Conservation (phyloP, 2,113 vertebrate genomes). For the Centropus bengalensis region DNA sequence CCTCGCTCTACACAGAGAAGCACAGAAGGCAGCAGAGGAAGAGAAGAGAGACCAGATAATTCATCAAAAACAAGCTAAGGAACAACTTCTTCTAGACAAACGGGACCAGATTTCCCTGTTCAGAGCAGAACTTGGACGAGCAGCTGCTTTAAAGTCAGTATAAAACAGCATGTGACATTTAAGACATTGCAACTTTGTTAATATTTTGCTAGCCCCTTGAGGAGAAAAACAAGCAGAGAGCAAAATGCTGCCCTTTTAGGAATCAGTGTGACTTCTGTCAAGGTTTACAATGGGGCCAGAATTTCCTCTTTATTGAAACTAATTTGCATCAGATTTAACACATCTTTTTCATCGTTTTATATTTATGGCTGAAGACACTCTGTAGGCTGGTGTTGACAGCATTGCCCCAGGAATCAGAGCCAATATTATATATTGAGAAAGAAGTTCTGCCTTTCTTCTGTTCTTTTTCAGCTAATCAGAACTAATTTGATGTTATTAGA, state of each 20-base stretch:
- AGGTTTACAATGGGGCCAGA: not conserved
- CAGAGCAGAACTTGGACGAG: slow-evolving; percentile 76
- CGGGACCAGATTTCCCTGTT: slow-evolving; percentile 83
- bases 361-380: slow-evolving; percentile 17
- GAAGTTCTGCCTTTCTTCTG: not conserved
- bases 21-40: slow-evolving; percentile 75
- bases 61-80: slow-evolving; percentile 79
- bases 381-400: not conserved
- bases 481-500: slow-evolving; percentile 34
- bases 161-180: slow-evolving; percentile 46
- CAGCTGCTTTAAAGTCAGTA: slow-evolving; percentile 82
- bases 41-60: slow-evolving; percentile 85
- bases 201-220: slow-evolving; percentile 22
- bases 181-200: slow-evolving; percentile 1
- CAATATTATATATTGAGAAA: not conserved
- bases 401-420: not conserved
- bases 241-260: not conserved
- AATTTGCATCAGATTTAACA: slow-evolving; percentile 18
- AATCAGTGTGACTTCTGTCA: not conserved
- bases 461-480: slow-evolving; percentile 40
- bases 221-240: not conserved
- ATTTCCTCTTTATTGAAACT: slow-evolving; percentile 13
- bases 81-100: slow-evolving; percentile 79
- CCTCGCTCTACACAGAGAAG: slow-evolving; percentile 80
- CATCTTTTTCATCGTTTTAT: not conserved